Base-by-base conservation (phyloP, 2,797 vertebrate genomes). In the Australoheros facetus region DNA sequence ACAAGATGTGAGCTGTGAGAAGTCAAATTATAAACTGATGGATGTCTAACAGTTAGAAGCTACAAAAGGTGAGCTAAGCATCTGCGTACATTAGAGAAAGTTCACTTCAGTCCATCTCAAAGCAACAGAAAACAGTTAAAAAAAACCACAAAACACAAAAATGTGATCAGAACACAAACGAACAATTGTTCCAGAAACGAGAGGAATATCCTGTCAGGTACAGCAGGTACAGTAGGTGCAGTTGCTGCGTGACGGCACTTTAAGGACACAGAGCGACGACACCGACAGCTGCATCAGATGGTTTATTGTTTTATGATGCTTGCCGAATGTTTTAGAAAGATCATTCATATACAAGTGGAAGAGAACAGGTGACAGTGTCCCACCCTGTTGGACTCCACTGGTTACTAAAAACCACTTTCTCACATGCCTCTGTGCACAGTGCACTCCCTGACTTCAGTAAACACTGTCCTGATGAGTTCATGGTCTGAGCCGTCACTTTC, bases 161-260 rank as follows among this genome's bases (percentile, higher is more conserved):
- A n/a, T 21, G 11, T 14, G 58, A 7, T 39, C 58, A 1, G 32
- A 60, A 17, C 21, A 2, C 59, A 62, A 39, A 23, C 0, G 1
- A 12, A 60, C 37, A 62, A 23, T 21, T 23, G 12, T 59, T 0
- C 57, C 2, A 21, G 19, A 60, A 37, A 19, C 2, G 10, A 34
- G 10, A 34, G 30, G 17, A 59, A 4, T 17, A 59, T 0, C 56
- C 28, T 0, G 17, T 34, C 28, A 30, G 28, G 4, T 30, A 4
- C 28, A 30, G 56, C 0, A 4, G 9, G 19, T 10, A 30, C 56
- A 57, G 56, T 11, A 12, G 53, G 53, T 55, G 14, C 4, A 30
- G 26, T 5, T 57, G 56, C 26, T 56, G 56, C 56, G 7, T 28
- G 26, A 17, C 13, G 26, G 1, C 56, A 28, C 30, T 9, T 8